Evolutionary conservation across 1,140 invertebrate genomes (phyloP).

Genomic region (Panulirus ornatus): DNA sequence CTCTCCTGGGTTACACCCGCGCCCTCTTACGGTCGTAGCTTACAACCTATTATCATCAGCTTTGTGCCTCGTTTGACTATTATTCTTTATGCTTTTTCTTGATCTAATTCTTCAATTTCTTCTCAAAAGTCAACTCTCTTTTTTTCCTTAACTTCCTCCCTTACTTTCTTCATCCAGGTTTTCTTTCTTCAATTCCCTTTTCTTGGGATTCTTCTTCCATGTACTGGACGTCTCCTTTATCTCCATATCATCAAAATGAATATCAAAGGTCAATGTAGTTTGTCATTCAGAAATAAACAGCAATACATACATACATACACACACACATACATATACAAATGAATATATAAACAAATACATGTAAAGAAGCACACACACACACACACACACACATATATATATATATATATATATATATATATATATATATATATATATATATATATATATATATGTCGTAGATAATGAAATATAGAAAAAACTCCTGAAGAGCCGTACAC

Average conservation of each 20-base stretch:
- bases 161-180: neutral
- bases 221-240: neutral
- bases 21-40: neutral
- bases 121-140: neutral
- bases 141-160: neutral
- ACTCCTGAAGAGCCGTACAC: no score
- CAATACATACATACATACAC: no score
- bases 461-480: neutral
- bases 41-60: neutral
- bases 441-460: no score
- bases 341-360: no score
- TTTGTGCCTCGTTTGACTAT: neutral
- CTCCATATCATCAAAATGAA: neutral
- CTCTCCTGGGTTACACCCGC: neutral
- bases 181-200: no score
- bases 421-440: no score
- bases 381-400: no score
- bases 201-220: neutral
- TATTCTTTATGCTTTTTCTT: neutral
- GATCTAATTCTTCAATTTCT: neutral
- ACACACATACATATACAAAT: no score
- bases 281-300: no score
- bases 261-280: no score
- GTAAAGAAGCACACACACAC: no score
- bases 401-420: no score